Conservation (phyloP, 1,140 invertebrate genomes). For the Micrasema longulum region DNA sequence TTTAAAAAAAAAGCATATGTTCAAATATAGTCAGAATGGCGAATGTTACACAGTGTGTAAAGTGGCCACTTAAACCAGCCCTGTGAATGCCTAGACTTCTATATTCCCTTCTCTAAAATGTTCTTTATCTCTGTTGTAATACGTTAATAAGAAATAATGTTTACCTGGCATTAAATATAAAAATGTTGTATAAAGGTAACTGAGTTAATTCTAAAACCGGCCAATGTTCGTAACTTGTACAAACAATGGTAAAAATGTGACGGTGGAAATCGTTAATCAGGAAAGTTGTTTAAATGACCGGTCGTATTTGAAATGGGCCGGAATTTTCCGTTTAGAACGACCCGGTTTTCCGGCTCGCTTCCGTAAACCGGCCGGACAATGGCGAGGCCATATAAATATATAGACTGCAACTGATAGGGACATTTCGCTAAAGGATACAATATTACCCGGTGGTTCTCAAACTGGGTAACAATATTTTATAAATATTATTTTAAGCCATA, state of each 20-base stretch:
- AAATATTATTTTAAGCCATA: no score
- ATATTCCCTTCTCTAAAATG: no score
- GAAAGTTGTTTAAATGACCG: conserved; percentile 35
- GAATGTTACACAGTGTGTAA: no score
- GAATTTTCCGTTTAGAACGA: conserved; percentile 38
- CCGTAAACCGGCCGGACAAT: conserved; percentile 20
- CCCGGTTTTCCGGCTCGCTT: conserved; percentile 24
- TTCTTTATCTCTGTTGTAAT: no score
- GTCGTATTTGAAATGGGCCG: conserved; percentile 34
- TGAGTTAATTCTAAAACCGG: no score
- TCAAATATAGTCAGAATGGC: no score
- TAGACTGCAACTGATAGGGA: conserved; percentile 32
- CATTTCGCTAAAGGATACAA: conserved; percentile 22
- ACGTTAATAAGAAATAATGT: no score
- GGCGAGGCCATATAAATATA: neutral
- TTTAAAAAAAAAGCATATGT: no score
- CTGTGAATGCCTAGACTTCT: no score
- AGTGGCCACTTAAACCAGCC: no score
- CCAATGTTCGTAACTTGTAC: neutral
- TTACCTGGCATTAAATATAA: no score
- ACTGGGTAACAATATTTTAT: conserved; percentile 2
- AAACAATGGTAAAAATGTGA: conserved; percentile 34
- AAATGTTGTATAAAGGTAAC: no score
- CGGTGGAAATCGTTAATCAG: conserved; percentile 27
- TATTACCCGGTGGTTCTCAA: neutral